Evolutionary conservation across 30 jellyfish, hydroid and myxozoan genomes (phyloP), one percentile per base, ranked within the genome.

Genomic region (Aurelia sp.): DNA sequence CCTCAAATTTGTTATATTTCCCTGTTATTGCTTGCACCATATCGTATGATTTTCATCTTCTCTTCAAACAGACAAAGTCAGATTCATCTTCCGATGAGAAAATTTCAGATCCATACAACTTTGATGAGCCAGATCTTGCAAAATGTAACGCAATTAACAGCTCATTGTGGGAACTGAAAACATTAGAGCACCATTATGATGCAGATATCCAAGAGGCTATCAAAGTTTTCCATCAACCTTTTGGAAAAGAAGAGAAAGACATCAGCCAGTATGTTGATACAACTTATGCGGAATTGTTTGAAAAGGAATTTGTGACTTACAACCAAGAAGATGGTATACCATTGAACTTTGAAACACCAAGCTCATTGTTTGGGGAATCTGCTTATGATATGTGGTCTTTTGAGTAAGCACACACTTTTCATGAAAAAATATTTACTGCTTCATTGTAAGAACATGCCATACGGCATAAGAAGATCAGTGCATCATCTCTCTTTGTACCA

Each of bases 141-240:
- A 69, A 86, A 79, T 76, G 99, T 84, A 76, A 84, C 60, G 99
- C 99, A 1, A 48, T 95, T 20, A 81, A 81, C 52, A 95, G 99
- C 91, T 89, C 97, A 7, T 72, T 95, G 75, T 95, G 99, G 99
- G 99, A 95, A 74, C 71, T 95, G 41, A 80, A 81, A 37, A 80
- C 97, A 4, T 66, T 95, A 50, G 87, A 76, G 67, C 88, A 93
- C 27, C 99, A 95, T 52, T 95, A 78, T 77, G 64, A 66, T 55
- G 83, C 97, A 2, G 98, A 86, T 15, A 79, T 95, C 58, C 85
- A 76, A 41, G 84, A 79, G 33, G 79, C 91, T 21, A 92, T 86
- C 40, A 92, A 88, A 30, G 77, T 64, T 58, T 94, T 94, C 86
- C 84, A 74, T 20, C 68, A 84, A 61, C 95, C 90, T 3, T 74